Evolutionary conservation across 2,113 vertebrate species (phyloP), one percentile per base, ranked within the genome.

Genomic region (Chiloscyllium plagiosum): DNA sequence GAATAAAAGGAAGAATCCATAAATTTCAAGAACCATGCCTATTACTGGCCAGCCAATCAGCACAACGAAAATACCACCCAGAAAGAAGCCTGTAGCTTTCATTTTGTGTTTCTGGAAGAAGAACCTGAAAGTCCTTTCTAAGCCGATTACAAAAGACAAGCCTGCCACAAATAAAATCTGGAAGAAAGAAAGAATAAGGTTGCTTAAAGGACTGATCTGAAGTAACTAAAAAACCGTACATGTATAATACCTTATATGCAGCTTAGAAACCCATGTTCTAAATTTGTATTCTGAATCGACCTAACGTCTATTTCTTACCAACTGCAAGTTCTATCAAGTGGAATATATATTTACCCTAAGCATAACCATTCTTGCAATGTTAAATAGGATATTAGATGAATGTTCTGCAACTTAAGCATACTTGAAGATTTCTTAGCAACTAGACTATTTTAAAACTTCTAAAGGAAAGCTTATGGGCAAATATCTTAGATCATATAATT

Each of bases 31-130:
- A 95, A 99, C 98, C 96, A 99, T 99, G 94, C 99, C 99, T 95
- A 99, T 97, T 95, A 99, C 98, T 96, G 99, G 99, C 99, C 99
- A 99, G 7, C 99, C 99, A 52, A 99, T 97, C 95, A 99, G 98
- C 96, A 99, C 99, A 96, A 99, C 98, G 70, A 99, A 97, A 95
- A 99, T 98, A 0, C 99, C 99, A n/a, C 99, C 99, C 95, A 99
- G 97, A 97, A 99, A 99, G 97, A 99, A 99, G 24, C 98, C 97
- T 0, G 99, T 99, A 96, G 99, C 99, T 97, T 99, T 99, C 97
- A 99, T 97, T 98, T 99, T 99, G 97, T 99, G 99, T 96, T 98
- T 99, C 97, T 99, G 99, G 97, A 99, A 99, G 97, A 99, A 99
- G 98, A 99, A 99, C 96, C 99, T 98, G 97, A 99, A 99, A 0